Base-by-base conservation (phyloP, 2,888 invertebrate species). In the Drosophila austrosaltans region DNA sequence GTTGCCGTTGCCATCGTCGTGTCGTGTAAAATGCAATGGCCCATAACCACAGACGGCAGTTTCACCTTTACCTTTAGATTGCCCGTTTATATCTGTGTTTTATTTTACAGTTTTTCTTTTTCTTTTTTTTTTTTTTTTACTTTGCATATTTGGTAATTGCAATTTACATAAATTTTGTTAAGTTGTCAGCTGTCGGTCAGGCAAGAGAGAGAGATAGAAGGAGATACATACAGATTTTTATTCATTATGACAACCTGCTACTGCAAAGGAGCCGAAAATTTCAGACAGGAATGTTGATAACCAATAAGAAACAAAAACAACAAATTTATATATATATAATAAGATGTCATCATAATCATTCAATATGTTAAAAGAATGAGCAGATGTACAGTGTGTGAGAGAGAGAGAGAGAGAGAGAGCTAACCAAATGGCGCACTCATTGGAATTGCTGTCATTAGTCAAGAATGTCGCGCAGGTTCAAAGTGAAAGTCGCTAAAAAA, bases 121-220 rank as follows among this genome's bases (percentile, higher is more conserved):
- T 30, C 32, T 32, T 5, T 22, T 12, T 22, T 12, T 20, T 60
- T 30, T 28, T 42, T 30, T 12, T 44, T 48, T 32, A 20, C 20
- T 20, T 30, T 44, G 30, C 28, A 28, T 60, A 76, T 76, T 78
- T 68, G 76, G 77, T 74, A 70, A 82, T 82, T 82, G 80, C 77
- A 79, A 80, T 80, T 80, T 82, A 75, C 79, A 80, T 80, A 82
- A 72, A 80, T 82, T 79, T 77, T 3, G 36, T 36, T 61, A 28
- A 48, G 61, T 72, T 79, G 82, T 79, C 79, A 79, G 79, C 82
- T 79, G 79, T 70, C 70, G 63, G 68, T 73, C 82, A 79, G 79
- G 71, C 69, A 77, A n/a, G 40, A 20, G 44, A 20, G 44, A 2
- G 44, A 48, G 48, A 22, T 0, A n/a, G 40, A 1, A 22, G 22